Evolutionary conservation across 2,888 invertebrate genomes (phyloP).

Genomic region (Bellardia bayeri): DNA sequence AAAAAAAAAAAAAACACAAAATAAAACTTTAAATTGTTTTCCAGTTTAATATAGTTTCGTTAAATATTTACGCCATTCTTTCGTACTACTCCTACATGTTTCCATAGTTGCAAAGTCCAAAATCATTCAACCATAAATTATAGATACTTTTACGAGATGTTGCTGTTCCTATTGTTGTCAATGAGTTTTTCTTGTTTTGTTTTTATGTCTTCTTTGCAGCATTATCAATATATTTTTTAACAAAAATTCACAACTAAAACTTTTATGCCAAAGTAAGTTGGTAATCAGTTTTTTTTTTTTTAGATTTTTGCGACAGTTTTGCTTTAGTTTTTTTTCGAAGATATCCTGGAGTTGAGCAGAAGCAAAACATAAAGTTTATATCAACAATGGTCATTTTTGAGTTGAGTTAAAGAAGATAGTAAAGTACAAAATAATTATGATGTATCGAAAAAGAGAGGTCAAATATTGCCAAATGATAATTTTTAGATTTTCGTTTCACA

Average conservation of each 20-base stretch:
- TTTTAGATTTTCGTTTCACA: constrained; percentile 42
- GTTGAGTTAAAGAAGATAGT: neutral
- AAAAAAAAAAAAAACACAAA: neutral
- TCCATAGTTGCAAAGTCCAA: constrained; percentile 28
- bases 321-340: neutral
- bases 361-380: constrained; percentile 53
- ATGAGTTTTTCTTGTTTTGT: constrained; percentile 11
- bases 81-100: neutral
- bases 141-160: constrained; percentile 37
- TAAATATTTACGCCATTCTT: constrained; percentile 6
- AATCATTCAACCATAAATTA: constrained; percentile 65
- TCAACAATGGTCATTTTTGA: constrained; percentile 52
- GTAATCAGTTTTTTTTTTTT: constrained; percentile 48
- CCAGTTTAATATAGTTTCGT: constrained; percentile 27
- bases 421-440: constrained; percentile 10
- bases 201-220: constrained; percentile 4
- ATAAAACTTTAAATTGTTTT: neutral
- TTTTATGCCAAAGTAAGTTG: constrained; percentile 65
- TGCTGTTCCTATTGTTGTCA: constrained; percentile 9
- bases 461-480: neutral
- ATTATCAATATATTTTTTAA: constrained; percentile 49
- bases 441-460: neutral
- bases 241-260: constrained; percentile 47
- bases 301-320: constrained; percentile 42
- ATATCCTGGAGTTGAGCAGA: constrained; percentile 11